These are phyloP conservation scores for Melanostoma mellinum DNA, from an alignment of 2,888 invertebrate genomes.

Conservation along the genomic window DNA sequence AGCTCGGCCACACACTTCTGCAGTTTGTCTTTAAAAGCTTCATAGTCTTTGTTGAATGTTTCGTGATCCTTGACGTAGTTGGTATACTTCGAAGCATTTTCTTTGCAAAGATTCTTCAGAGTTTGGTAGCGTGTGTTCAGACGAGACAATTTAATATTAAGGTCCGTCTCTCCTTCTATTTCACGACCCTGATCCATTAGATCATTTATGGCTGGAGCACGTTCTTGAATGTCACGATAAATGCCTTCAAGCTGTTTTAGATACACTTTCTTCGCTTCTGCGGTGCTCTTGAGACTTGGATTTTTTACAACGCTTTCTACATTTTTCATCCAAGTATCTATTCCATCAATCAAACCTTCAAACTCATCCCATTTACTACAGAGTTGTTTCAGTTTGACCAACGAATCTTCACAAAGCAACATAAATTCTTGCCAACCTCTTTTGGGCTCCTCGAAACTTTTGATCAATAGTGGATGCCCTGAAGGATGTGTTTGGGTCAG, in stretches of 20 bases:
- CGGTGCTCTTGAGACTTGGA: slow-evolving; percentile 92
- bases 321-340: slow-evolving; percentile 92
- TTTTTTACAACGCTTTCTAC: slow-evolving; percentile 94
- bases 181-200: slow-evolving; percentile 87
- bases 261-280: slow-evolving; percentile 91
- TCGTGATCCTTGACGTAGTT: slow-evolving; percentile 93
- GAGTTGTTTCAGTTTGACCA: slow-evolving; percentile 88
- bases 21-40: slow-evolving; percentile 89
- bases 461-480: slow-evolving; percentile 89
- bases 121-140: slow-evolving; percentile 91
- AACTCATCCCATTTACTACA: slow-evolving; percentile 92
- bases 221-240: slow-evolving; percentile 87
- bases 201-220: slow-evolving; percentile 86
- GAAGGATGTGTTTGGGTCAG: slow-evolving; percentile 89
- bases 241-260: slow-evolving; percentile 89
- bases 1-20: slow-evolving; percentile 88
- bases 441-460: slow-evolving; percentile 89
- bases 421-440: slow-evolving; percentile 90
- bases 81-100: slow-evolving; percentile 91
- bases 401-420: slow-evolving; percentile 87
- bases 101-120: slow-evolving; percentile 90
- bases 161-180: slow-evolving; percentile 89
- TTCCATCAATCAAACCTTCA: slow-evolving; percentile 88
- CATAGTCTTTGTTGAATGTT: slow-evolving; percentile 89
- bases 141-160: slow-evolving; percentile 89